Percentiles rank a stretch among this genome's conserved stretches.
These are phyloP conservation scores for Ptychodera flava DNA, from an alignment of 35 echinoderm and acorn worm genomes.

Conservation along the genomic window DNA sequence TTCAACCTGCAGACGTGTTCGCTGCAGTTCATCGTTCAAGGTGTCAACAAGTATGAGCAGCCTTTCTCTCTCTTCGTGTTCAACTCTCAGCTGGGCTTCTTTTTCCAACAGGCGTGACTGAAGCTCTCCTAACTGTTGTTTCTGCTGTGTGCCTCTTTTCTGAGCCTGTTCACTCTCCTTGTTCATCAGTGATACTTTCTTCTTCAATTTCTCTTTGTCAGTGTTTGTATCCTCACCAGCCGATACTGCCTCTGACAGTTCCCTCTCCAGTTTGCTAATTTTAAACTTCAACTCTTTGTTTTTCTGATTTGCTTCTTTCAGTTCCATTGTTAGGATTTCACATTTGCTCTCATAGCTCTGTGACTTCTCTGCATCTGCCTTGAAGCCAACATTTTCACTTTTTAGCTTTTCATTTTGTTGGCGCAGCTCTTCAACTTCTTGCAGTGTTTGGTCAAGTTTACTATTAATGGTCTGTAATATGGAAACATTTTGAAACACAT, in stretches of 20 bases:
- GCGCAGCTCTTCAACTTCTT: slow-evolving; percentile 13
- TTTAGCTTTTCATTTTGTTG: slow-evolving; percentile 7
- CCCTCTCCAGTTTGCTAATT: slow-evolving; percentile 21
- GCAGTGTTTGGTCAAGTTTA: slow-evolving; percentile 26
- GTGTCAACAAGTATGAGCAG: slow-evolving; percentile 17
- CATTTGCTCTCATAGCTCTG: slow-evolving; percentile 14
- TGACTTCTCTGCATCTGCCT: slow-evolving; percentile 26
- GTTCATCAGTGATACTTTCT: slow-evolving; percentile 5
- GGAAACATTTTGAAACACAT: too few species aligned
- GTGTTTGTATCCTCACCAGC: not conserved
- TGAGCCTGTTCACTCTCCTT: slow-evolving; percentile 1
- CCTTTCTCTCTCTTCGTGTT: slow-evolving; percentile 25
- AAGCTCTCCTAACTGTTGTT: not conserved
- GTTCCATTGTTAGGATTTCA: slow-evolving; percentile 2
- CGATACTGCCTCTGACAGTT: not conserved
- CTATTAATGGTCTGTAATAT: not conserved
- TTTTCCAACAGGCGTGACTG: slow-evolving; percentile 6
- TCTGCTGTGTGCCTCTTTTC: not conserved
- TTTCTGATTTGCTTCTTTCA: slow-evolving; percentile 14
- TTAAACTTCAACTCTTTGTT: slow-evolving; percentile 27
- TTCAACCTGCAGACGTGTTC: not conserved
- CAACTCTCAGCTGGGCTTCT: slow-evolving; percentile 6
- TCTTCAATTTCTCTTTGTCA: slow-evolving; percentile 20
- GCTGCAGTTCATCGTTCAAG: slow-evolving; percentile 16
- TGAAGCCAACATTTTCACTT: slow-evolving; percentile 16